phyloP scores from a whole-genome alignment of 1,140 invertebrate genomes.

The Drosophila gunungcola region DNA sequence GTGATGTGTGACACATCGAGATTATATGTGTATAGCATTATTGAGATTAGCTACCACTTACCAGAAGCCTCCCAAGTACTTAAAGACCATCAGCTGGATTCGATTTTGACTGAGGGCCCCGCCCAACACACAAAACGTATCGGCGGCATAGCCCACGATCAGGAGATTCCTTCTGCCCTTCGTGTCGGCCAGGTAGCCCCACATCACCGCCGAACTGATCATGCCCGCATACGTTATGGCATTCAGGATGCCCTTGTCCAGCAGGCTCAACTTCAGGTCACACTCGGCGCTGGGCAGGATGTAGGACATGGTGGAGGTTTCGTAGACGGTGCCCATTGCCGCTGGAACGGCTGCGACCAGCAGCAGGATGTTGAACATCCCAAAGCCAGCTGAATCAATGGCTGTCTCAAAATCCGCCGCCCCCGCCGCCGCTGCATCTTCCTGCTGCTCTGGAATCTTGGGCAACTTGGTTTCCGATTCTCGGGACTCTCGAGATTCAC shows the following conservation, averaged over 20 bases:
- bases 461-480: conserved; percentile 20
- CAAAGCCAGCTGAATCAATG: conserved; percentile 87
- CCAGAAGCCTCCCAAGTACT: conserved; percentile 92
- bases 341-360: conserved; percentile 88
- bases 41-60: conserved; percentile 84
- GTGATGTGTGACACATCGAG: conserved; percentile 55
- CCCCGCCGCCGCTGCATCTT: conserved; percentile 16
- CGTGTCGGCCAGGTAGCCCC: conserved; percentile 93
- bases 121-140: conserved; percentile 88
- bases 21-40: neutral
- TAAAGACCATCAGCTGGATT: conserved; percentile 88
- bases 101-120: conserved; percentile 90
- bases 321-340: conserved; percentile 88
- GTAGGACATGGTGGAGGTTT: conserved; percentile 89
- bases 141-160: conserved; percentile 89
- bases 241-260: conserved; percentile 89
- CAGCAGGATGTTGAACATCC: conserved; percentile 89
- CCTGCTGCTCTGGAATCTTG: conserved; percentile 13
- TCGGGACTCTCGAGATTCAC: conserved; percentile 5
- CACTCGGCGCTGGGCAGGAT: conserved; percentile 90
- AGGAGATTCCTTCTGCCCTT: conserved; percentile 90
- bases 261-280: conserved; percentile 87
- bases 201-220: conserved; percentile 89
- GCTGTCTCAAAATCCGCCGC: conserved; percentile 87
- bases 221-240: conserved; percentile 89